Conservation (phyloP, 2,888 invertebrate genomes). For the Drosophila subsilvestris region DNA sequence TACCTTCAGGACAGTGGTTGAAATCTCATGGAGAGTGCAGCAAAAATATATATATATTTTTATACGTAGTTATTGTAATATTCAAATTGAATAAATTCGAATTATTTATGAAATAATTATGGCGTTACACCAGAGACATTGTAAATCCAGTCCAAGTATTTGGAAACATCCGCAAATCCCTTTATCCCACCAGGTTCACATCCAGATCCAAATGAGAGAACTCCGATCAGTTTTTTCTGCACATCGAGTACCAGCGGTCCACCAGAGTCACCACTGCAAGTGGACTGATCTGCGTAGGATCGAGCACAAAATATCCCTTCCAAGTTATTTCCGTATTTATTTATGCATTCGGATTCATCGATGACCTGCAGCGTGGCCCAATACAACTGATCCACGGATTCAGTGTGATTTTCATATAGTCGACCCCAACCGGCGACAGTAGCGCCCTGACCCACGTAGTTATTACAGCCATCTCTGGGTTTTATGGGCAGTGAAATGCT, state of each 20-base stretch:
- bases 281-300: neutral
- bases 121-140: neutral
- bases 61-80: no score
- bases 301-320: neutral
- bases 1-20: conserved; percentile 21
- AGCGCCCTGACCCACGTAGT: neutral
- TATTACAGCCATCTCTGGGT: neutral
- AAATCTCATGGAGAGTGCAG: neutral
- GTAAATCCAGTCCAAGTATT: conserved; percentile 10
- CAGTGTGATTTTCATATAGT: rapidly evolving
- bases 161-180: neutral
- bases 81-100: no score
- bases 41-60: neutral
- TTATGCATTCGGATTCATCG: neutral
- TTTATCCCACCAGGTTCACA: neutral
- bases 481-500: neutral
- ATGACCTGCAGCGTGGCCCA: neutral
- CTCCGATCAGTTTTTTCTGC: neutral
- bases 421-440: neutral
- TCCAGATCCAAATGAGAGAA: neutral
- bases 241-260: conserved; percentile 2
- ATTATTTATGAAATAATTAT: no score
- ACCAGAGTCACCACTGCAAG: neutral
- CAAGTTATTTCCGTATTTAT: neutral
- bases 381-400: neutral